These are phyloP conservation scores for Brachypteracias leptosomus DNA, from an alignment of 2,113 vertebrate species.

Conservation along the genomic window DNA sequence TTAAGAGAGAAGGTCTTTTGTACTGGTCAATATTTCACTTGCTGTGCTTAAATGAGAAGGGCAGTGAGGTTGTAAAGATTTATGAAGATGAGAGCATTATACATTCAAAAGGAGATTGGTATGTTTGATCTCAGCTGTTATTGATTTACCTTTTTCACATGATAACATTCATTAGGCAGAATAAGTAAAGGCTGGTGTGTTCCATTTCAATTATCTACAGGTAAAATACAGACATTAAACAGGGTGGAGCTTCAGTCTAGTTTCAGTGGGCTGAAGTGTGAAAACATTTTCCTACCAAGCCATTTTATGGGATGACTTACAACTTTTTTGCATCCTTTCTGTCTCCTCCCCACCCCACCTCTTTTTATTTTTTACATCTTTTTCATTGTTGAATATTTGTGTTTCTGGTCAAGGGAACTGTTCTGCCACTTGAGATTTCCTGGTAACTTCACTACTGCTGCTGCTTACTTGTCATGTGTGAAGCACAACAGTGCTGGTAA, in stretches of 20 bases:
- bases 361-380: neutral
- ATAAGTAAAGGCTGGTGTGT: slow-evolving; percentile 62
- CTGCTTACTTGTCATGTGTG: neutral
- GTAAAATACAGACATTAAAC: slow-evolving; percentile 44
- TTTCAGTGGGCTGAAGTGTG: slow-evolving; percentile 52
- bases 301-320: slow-evolving; percentile 33
- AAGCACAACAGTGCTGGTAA: neutral
- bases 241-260: slow-evolving; percentile 46
- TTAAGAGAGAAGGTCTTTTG: slow-evolving; percentile 48
- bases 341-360: neutral
- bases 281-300: slow-evolving; percentile 48
- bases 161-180: slow-evolving; percentile 73
- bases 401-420: neutral
- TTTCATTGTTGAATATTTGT: slow-evolving; percentile 12
- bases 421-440: neutral
- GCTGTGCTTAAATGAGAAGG: neutral
- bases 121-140: slow-evolving; percentile 73
- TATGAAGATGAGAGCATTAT: slow-evolving; percentile 75
- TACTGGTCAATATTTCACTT: neutral
- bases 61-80: slow-evolving; percentile 63
- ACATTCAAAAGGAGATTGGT: slow-evolving; percentile 64
- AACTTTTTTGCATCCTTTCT: neutral
- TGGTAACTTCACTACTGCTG: neutral
- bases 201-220: slow-evolving; percentile 65
- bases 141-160: slow-evolving; percentile 74